These are phyloP conservation scores for Nebria salina DNA, from an alignment of 2,888 invertebrate genomes.

Conservation along the genomic window DNA sequence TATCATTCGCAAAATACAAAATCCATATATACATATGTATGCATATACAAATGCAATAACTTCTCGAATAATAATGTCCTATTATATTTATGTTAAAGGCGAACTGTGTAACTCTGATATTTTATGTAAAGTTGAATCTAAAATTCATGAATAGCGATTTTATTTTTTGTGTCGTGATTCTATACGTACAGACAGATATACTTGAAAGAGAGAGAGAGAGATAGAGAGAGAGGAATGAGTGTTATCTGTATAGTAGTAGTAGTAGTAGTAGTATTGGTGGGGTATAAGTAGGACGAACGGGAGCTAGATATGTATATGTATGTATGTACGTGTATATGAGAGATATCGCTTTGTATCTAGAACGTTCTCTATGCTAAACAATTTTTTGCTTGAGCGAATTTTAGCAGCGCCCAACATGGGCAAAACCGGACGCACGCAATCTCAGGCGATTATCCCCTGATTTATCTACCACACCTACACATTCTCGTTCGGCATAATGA, in stretches of 20 bases:
- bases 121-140: slow-evolving; percentile 42
- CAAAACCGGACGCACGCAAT: slow-evolving; percentile 51
- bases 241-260: slow-evolving; percentile 3
- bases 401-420: slow-evolving; percentile 16
- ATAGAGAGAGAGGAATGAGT: slow-evolving; percentile 15
- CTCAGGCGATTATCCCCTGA: slow-evolving; percentile 53
- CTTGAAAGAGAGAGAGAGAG: slow-evolving; percentile 3
- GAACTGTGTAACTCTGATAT: slow-evolving; percentile 44
- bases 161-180: slow-evolving; percentile 36
- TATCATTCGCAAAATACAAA: too few species aligned
- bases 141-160: slow-evolving; percentile 44
- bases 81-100: slow-evolving; percentile 48
- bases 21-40: too few species aligned
- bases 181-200: not conserved
- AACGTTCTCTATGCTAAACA: slow-evolving; percentile 43
- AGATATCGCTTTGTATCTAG: slow-evolving; percentile 17
- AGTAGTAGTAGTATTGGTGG: not conserved
- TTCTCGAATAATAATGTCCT: slow-evolving; percentile 30
- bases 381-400: slow-evolving; percentile 35
- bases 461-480: slow-evolving; percentile 53
- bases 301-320: not conserved
- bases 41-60: slow-evolving; percentile 31
- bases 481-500: not conserved
- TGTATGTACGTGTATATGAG: not conserved
- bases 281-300: not conserved